phyloP scores from a whole-genome alignment of 2,113 vertebrate species.

The Lycocorax pyrrhopterus region DNA sequence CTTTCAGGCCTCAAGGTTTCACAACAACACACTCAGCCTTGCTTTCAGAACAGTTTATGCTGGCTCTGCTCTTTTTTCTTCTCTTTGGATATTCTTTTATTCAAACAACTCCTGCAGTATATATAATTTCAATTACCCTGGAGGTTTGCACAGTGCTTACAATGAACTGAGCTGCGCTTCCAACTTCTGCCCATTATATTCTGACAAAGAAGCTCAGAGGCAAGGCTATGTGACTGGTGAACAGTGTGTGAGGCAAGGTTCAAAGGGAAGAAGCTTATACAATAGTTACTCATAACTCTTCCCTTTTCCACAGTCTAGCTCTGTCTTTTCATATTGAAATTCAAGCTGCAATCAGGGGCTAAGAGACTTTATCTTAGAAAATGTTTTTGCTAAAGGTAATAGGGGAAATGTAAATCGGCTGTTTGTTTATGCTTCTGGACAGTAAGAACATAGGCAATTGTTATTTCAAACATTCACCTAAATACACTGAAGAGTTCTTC shows the following conservation, averaged over 20 bases:
- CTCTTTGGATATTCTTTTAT: conserved; percentile 29
- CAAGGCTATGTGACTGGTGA: conserved; percentile 28
- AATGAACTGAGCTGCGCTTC: conserved; percentile 20
- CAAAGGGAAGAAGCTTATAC: conserved; percentile 29
- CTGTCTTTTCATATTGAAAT: conserved; percentile 29
- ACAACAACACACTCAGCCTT: neutral
- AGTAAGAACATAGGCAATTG: neutral
- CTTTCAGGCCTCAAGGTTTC: neutral
- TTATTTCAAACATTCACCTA: neutral
- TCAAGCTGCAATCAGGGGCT: neutral
- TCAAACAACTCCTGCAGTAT: conserved; percentile 31
- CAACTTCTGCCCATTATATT: conserved; percentile 45
- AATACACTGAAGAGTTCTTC: neutral
- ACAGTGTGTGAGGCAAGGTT: conserved; percentile 24
- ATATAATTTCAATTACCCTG: conserved; percentile 57
- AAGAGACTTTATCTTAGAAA: neutral
- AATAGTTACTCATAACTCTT: conserved; percentile 13
- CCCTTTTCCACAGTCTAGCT: neutral
- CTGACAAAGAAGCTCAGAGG: conserved; percentile 35
- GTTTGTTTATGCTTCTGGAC: conserved; percentile 32
- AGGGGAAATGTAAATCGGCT: neutral
- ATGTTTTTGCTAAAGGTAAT: neutral
- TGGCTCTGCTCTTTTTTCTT: conserved; percentile 15
- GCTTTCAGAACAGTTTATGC: neutral
- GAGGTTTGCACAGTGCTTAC: conserved; percentile 18